Percentiles rank a stretch among this genome's conserved stretches.
phyloP scores from a whole-genome alignment of 2,888 invertebrate species.

The Dryobotodes eremita region DNA sequence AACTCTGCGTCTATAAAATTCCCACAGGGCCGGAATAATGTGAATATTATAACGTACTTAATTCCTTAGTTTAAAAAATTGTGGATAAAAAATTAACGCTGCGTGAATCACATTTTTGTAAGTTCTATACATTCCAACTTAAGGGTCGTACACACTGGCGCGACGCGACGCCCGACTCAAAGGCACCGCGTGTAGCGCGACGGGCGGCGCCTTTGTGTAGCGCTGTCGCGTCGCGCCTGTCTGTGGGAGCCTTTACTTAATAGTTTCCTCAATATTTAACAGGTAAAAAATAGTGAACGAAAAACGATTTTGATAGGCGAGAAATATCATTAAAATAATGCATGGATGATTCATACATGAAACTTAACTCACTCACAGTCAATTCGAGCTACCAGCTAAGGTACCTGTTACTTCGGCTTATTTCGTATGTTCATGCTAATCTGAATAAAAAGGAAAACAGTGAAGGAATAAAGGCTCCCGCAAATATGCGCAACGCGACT shows the following conservation, averaged over 20 bases:
- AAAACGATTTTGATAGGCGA: too few species aligned
- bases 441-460: slow-evolving; percentile 32
- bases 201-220: too few species aligned
- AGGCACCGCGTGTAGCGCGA: too few species aligned
- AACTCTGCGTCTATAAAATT: not conserved
- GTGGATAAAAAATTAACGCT: not conserved
- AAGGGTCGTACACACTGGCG: too few species aligned
- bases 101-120: not conserved
- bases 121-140: not conserved
- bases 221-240: too few species aligned
- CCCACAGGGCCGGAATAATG: not conserved
- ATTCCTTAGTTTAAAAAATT: not conserved
- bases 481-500: too few species aligned
- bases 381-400: not conserved
- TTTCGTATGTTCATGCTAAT: slow-evolving; percentile 49
- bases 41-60: too few species aligned
- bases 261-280: not conserved
- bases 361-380: not conserved
- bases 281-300: not conserved
- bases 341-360: not conserved
- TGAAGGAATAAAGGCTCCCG: not conserved
- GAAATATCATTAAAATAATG: not conserved
- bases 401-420: not conserved
- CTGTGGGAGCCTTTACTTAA: too few species aligned
- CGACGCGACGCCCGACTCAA: too few species aligned